Percentiles rank a stretch among this genome's conserved stretches.
These are phyloP conservation scores for Caradrina kadenii DNA, from an alignment of 2,888 invertebrate genomes.

Conservation along the genomic window DNA sequence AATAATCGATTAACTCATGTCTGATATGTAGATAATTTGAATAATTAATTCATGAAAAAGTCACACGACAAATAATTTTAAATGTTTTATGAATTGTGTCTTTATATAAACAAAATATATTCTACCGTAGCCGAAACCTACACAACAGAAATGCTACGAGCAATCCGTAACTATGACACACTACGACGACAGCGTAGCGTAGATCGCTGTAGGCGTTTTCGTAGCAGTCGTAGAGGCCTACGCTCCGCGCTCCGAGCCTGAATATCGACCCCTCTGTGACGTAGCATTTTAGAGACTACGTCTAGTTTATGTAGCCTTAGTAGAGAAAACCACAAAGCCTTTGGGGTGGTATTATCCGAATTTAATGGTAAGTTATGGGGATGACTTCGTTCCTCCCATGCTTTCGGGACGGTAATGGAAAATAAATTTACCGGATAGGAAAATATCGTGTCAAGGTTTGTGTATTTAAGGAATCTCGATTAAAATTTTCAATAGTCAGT, in stretches of 20 bases:
- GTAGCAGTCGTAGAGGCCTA: slow-evolving; percentile 57
- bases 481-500: neutral
- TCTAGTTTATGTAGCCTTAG: slow-evolving; percentile 68
- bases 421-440: slow-evolving; percentile 3
- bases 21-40: too few relatives aligned
- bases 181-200: slow-evolving; percentile 45
- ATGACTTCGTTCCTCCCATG: slow-evolving; percentile 22
- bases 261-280: slow-evolving; percentile 46
- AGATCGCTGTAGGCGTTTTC: slow-evolving; percentile 57
- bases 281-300: slow-evolving; percentile 44
- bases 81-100: neutral
- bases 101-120: neutral
- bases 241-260: slow-evolving; percentile 39
- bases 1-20: too few relatives aligned
- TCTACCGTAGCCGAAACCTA: neutral
- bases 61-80: too few relatives aligned
- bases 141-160: slow-evolving; percentile 27
- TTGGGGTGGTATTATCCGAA: slow-evolving; percentile 69
- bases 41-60: too few relatives aligned
- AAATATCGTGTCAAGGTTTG: neutral
- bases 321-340: slow-evolving; percentile 73
- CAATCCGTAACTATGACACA: slow-evolving; percentile 25
- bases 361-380: slow-evolving; percentile 51
- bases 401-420: neutral
- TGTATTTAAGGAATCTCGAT: neutral